Percentiles rank a stretch among this genome's conserved stretches.
These are phyloP conservation scores for Cygnus atratus DNA, from an alignment of 2,113 vertebrate species.

Conservation along the genomic window DNA sequence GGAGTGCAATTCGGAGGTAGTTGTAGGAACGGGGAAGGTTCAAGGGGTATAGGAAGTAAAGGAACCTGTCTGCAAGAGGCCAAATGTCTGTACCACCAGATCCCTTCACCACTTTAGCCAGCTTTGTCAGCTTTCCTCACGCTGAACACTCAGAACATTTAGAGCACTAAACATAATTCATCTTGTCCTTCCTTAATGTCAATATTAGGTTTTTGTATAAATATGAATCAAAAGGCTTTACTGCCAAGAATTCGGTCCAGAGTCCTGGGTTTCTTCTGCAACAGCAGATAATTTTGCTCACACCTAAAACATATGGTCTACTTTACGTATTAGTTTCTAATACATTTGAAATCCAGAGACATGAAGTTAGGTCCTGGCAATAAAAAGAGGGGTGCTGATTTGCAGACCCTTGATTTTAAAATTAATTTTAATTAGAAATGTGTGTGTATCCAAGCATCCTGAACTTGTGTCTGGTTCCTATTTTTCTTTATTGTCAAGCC, in stretches of 20 bases:
- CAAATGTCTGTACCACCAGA: background rate
- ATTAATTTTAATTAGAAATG: background rate
- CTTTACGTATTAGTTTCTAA: background rate
- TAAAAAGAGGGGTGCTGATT: background rate
- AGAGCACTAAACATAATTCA: background rate
- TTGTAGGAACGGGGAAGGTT: background rate
- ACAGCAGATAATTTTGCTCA: constrained; percentile 12
- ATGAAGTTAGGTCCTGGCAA: background rate
- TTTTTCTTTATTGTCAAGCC: background rate
- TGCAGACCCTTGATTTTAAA: background rate
- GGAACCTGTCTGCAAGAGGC: background rate
- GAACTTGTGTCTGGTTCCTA: background rate
- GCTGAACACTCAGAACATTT: background rate
- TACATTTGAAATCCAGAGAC: background rate
- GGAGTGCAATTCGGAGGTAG: background rate
- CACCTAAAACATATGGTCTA: background rate
- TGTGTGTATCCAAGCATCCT: background rate
- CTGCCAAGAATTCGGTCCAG: background rate
- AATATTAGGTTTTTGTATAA: background rate
- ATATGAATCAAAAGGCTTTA: background rate
- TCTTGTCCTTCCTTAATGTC: background rate
- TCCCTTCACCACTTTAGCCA: background rate
- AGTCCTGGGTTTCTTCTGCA: constrained; percentile 25
- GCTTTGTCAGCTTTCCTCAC: background rate
- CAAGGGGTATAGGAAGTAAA: background rate